Evolutionary conservation across 2,113 vertebrate genomes (phyloP).

Genomic region (Boulengerochromis microlepis): DNA sequence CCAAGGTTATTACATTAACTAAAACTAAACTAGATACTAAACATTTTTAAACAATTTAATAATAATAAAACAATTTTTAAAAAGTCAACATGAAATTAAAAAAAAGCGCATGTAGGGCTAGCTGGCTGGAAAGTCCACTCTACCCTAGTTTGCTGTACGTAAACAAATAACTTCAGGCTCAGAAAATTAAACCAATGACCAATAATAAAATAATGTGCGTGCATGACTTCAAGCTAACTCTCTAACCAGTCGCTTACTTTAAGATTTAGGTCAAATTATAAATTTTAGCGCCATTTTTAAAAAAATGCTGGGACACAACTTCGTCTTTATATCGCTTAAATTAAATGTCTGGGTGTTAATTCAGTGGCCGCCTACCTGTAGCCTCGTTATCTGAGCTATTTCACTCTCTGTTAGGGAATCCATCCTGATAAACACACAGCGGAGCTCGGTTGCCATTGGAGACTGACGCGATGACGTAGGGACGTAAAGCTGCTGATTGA

Average conservation of each 20-base stretch:
- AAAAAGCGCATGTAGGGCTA: neutral
- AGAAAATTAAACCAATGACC: neutral
- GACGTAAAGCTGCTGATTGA: neutral
- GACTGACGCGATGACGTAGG: slow-evolving; percentile 8
- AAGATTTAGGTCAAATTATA: neutral
- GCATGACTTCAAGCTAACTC: neutral
- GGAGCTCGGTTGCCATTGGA: slow-evolving; percentile 1
- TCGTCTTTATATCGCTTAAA: neutral
- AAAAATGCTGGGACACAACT: neutral
- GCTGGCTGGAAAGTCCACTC: neutral
- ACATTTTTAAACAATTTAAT: neutral
- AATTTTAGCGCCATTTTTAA: neutral
- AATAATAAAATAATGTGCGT: neutral
- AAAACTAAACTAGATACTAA: neutral
- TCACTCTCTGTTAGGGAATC: neutral
- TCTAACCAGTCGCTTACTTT: neutral
- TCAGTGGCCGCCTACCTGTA: neutral
- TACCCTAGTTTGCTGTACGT: neutral
- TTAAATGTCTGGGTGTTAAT: neutral
- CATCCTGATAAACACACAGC: neutral
- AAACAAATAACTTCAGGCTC: neutral
- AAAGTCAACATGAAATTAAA: neutral
- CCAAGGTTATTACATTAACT: neutral
- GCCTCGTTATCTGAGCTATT: neutral
- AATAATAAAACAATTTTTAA: neutral